Base-by-base conservation (phyloP, 2,888 invertebrate species). In the Dexiosoma caninum region DNA sequence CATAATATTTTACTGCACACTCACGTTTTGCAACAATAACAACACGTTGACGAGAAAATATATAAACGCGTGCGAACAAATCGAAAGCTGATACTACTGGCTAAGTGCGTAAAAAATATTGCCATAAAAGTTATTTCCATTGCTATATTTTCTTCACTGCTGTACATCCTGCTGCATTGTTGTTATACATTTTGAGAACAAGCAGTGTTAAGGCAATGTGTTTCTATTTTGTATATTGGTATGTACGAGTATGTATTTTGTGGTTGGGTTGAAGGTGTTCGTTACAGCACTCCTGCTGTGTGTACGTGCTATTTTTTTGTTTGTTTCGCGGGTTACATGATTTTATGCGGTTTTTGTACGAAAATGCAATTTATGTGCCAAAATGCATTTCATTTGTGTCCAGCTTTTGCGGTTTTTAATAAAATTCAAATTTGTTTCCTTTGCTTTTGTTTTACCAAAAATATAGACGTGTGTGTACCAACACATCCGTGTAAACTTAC, bases 341-440 rank as follows among this genome's bases (percentile, higher is more conserved):
- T 72, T 72, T 69, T 53, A 4, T 77, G 77, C 37, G 72, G 77
- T 81, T 72, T 70, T 44, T 66, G 21, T 49, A 46, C 51, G 55
- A 64, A 69, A 70, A 55, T 64, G 75, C 72, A 81, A 70, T 79
- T 76, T 78, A 77, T 79, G 78, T 76, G 69, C 70, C 55, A 71
- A 71, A 71, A 75, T 72, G 27, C 78, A 75, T 80, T 79, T 75
- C 80, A 72, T 72, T 78, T 81, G 76, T 74, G 83, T 82, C 72
- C 60, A 75, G 66, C 62, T 72, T 72, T 80, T 82, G 83, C 16
- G 83, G 83, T 71, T 82, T 83, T 82, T 67, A 81, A 83, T 78
- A 76, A 83, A 81, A 83, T 81, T 81, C 74, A 74, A 82, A 83
- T 80, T 70, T 78, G 78, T 74, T 71, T 60, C 46, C 53, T 32